Evolutionary conservation across 2,888 invertebrate species (phyloP), one percentile per base, ranked within the genome.

Genomic region (Stomorhina lunata): DNA sequence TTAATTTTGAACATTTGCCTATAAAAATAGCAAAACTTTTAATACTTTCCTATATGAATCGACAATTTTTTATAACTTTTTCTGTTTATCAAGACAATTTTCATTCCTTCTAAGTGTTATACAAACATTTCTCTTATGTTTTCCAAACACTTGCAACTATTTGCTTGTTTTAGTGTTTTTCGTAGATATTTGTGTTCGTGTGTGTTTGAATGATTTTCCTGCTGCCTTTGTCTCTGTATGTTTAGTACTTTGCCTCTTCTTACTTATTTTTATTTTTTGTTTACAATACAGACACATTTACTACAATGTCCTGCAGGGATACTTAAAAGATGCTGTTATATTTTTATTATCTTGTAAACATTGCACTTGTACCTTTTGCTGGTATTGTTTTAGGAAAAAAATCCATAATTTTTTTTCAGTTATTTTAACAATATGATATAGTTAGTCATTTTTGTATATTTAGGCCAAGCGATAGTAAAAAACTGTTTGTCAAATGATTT

Each of bases 221-320:
- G n/a, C n/a, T n/a, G 15, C 6, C n/a, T 50, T 27, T 25, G 55
- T 32, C 32, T 17, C 15, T 57, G 34, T 34, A 25, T 50, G 45
- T 50, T 66, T 50, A 53, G 53, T 27, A 57, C 55, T 55, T n/a
- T 57, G 55, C 20, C 43, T 55, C 17, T 43, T 43, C n/a, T n/a
- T n/a, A n/a, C n/a, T n/a, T n/a, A n/a, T n/a, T n/a, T n/a, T n/a
- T n/a, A n/a, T n/a, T 55, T 40, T 25, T 25, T 27, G 82, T 83
- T 80, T 78, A 75, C 80, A 83, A 37, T 3, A 32, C 15, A 27
- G 4, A 20, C 17, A 10, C 55, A 32, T 32, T 55, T 34, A 20
- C 84, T 84, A 86, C 85, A 83, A 85, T 87, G 86, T 85, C 88
- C 88, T 85, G 85, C 85, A 86, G 87, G 86, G 84, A 86, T 86